Evolutionary conservation across 2,113 vertebrate species (phyloP).

Genomic region (Zingel zingel): DNA sequence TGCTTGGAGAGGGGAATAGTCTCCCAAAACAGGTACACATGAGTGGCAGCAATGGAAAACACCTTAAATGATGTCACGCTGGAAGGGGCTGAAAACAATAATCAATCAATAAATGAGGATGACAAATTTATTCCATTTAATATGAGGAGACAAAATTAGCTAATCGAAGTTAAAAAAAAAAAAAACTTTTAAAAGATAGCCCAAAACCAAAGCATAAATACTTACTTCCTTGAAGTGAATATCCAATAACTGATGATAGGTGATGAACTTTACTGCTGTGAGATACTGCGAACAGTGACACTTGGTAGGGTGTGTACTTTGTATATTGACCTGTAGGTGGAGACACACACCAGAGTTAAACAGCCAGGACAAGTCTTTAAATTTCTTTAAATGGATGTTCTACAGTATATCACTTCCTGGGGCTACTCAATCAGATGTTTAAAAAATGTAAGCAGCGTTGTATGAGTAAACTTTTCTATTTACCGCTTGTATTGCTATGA

Average conservation of each 20-base stretch:
- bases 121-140: not conserved
- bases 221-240: constrained; percentile 76
- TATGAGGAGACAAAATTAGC: not conserved
- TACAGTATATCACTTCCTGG: not conserved
- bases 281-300: constrained; percentile 75
- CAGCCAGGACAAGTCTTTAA: not conserved
- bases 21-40: constrained; percentile 74
- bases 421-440: not conserved
- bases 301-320: constrained; percentile 73
- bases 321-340: constrained; percentile 78
- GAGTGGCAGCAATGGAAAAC: constrained; percentile 18
- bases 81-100: constrained; percentile 70
- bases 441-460: not conserved
- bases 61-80: constrained; percentile 61
- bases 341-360: constrained; percentile 65
- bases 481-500: not conserved
- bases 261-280: constrained; percentile 1
- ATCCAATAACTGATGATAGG: constrained; percentile 62
- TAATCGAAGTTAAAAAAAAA: not conserved
- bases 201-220: not conserved
- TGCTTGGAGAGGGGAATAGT: constrained; percentile 52
- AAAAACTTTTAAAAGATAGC: not conserved
- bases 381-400: constrained; percentile 5
- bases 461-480: not conserved
- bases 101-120: not conserved